phyloP scores from a whole-genome alignment of 2,113 vertebrate genomes.

The Ramphastos sulfuratus region DNA sequence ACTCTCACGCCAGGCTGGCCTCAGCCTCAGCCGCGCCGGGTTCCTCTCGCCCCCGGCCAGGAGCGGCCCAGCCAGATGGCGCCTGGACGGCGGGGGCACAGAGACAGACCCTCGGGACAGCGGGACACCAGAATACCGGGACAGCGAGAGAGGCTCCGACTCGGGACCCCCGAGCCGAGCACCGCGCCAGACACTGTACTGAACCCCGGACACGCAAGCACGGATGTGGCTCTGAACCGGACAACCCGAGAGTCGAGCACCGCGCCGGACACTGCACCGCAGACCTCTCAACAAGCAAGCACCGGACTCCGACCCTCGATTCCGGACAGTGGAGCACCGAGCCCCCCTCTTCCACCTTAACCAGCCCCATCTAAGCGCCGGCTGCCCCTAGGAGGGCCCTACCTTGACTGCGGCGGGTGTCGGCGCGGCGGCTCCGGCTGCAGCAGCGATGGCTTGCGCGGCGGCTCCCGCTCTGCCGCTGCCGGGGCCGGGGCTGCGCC shows the following conservation, averaged over 20 bases:
- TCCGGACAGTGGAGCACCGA: background rate
- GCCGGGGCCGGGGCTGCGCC: constrained; percentile 36
- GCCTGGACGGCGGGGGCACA: background rate
- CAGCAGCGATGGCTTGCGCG: background rate
- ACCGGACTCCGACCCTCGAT: background rate
- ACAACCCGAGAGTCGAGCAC: background rate
- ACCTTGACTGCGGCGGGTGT: background rate
- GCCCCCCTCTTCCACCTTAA: no score
- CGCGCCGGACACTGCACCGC: background rate
- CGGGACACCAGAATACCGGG: no score
- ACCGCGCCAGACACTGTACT: background rate
- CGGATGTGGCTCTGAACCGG: background rate
- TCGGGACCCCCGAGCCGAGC: background rate
- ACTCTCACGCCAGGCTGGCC: background rate
- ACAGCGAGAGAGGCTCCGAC: background rate
- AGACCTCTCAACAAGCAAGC: background rate
- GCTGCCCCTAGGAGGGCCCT: background rate
- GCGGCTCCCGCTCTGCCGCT: constrained; percentile 13
- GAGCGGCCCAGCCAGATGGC: background rate
- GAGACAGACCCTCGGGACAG: background rate
- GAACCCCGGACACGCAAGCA: background rate
- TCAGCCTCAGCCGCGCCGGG: background rate
- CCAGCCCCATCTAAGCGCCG: background rate
- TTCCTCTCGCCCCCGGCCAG: background rate
- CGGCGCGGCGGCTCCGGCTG: background rate